Conservation (phyloP, 2,797 vertebrate species). For the Darevskia nairensis region DNA sequence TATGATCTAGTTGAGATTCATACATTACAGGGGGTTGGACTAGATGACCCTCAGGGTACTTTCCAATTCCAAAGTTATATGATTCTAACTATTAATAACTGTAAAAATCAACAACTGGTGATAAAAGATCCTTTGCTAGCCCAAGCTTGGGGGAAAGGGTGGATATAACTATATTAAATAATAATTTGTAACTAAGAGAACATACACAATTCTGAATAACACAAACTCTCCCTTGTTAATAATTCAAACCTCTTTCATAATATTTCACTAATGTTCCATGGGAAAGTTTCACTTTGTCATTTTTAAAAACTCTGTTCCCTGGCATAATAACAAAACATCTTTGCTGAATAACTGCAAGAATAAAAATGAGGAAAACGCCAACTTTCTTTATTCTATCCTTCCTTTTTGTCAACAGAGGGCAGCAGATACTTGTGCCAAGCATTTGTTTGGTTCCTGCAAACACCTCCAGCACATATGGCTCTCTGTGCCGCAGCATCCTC, state of each 20-base stretch:
- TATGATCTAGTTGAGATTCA: too few relatives aligned
- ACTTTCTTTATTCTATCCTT: accelerated
- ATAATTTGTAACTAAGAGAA: background rate
- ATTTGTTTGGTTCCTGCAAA: accelerated
- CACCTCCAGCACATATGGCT: background rate
- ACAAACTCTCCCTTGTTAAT: background rate
- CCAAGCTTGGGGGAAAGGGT: too few relatives aligned
- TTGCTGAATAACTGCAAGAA: accelerated
- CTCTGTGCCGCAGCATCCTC: background rate
- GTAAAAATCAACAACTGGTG: background rate
- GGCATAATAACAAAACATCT: background rate
- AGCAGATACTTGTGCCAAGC: slow-evolving; percentile 50
- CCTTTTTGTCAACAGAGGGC: slow-evolving; percentile 66
- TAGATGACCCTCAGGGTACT: too few relatives aligned
- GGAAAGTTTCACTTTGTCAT: background rate
- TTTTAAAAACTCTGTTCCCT: background rate
- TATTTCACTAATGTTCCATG: background rate
- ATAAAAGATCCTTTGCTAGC: background rate
- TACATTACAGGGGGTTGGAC: too few relatives aligned
- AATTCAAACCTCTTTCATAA: background rate
- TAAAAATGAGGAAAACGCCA: accelerated
- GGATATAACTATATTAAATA: too few relatives aligned
- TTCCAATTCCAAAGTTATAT: too few relatives aligned
- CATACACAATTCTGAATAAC: background rate
- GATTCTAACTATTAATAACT: background rate